phyloP scores from a whole-genome alignment of 2,797 vertebrate species.

The Rallus crepitans region DNA sequence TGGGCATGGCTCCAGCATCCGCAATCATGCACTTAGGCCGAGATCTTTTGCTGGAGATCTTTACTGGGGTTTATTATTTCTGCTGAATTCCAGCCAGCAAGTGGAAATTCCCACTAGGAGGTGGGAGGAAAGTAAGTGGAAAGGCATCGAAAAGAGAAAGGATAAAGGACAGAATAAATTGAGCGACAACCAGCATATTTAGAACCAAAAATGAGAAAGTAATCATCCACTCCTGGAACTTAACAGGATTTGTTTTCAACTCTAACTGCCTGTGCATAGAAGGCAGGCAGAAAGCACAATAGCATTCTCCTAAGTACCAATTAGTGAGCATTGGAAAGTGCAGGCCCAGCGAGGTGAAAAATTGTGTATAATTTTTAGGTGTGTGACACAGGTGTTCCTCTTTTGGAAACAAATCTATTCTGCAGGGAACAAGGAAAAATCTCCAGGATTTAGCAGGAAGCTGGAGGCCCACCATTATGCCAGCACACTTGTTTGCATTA shows the following conservation, averaged over 20 bases:
- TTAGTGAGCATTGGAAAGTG: neutral
- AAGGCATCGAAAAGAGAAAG: neutral
- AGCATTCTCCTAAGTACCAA: slow-evolving; percentile 20
- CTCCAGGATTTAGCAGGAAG: neutral
- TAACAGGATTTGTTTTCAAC: slow-evolving; percentile 61
- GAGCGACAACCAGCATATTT: neutral
- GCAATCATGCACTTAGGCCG: neutral
- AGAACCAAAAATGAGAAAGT: slow-evolving; percentile 15
- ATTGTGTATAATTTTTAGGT: slow-evolving; percentile 2
- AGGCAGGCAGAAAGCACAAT: slow-evolving; percentile 21
- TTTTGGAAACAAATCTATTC: slow-evolving; percentile 1
- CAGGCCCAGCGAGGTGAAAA: slow-evolving; percentile 25
- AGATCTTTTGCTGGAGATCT: slow-evolving; percentile 15
- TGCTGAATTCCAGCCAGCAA: slow-evolving; percentile 15
- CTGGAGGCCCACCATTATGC: neutral
- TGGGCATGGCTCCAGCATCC: slow-evolving; percentile 3
- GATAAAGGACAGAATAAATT: slow-evolving; percentile 26
- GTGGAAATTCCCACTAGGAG: slow-evolving; percentile 33
- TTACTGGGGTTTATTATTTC: slow-evolving; percentile 2
- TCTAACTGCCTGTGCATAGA: neutral
- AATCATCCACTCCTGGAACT: slow-evolving; percentile 36
- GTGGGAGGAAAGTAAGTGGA: slow-evolving; percentile 18
- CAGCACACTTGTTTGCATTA: neutral
- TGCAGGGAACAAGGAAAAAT: neutral
- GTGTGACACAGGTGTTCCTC: neutral